phyloP scores from a whole-genome alignment of 2,888 invertebrate species.

The Xylota segnis region DNA sequence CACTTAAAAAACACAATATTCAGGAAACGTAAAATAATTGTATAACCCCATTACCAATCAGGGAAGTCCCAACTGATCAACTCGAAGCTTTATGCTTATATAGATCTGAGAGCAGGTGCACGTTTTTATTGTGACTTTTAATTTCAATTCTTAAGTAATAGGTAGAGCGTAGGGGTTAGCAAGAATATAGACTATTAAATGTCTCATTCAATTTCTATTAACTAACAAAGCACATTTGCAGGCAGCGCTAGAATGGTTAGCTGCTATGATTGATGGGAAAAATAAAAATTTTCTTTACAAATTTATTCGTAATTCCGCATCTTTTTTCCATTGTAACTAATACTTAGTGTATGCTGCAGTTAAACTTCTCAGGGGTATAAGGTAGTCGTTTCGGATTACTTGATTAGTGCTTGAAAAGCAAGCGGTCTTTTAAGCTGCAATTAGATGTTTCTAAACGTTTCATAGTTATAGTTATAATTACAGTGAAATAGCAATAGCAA shows the following conservation, averaged over 20 bases:
- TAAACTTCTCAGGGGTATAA: neutral
- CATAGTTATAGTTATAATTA: no score
- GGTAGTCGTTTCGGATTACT: neutral
- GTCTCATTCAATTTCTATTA: neutral
- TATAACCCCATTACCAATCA: neutral
- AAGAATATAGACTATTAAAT: neutral
- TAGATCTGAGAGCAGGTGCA: neutral
- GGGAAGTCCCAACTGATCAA: neutral
- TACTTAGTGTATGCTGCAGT: no score
- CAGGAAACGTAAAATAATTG: neutral
- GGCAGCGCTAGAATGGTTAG: neutral
- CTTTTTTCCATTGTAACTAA: neutral
- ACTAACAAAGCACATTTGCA: neutral
- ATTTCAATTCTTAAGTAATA: neutral
- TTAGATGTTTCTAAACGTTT: no score
- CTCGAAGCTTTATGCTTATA: neutral
- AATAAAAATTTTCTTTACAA: neutral
- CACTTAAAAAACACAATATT: no score
- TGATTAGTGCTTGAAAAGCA: neutral
- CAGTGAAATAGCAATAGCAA: no score
- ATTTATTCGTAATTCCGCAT: neutral
- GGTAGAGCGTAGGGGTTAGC: neutral
- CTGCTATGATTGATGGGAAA: neutral
- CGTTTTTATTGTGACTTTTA: neutral
- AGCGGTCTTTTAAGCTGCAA: no score